Evolutionary conservation across 2,797 vertebrate genomes (phyloP).

Genomic region (Spatula versicolor): DNA sequence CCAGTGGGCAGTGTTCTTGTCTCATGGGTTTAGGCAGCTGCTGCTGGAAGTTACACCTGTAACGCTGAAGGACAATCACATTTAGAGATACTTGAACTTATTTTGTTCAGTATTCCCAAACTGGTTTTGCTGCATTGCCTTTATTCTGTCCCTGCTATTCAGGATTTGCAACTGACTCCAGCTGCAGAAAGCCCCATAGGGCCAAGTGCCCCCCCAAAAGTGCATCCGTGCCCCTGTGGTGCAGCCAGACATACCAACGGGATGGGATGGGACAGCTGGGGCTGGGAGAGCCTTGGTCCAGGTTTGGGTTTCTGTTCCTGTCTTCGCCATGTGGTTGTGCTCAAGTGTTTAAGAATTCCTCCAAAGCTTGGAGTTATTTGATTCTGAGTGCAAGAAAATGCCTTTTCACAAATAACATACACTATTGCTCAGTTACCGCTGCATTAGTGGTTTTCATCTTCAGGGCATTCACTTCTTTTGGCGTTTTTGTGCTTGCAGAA

Average conservation of each 20-base stretch:
- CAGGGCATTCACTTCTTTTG: not conserved
- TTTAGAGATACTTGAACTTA: not conserved
- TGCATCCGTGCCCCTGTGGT: fast-evolving
- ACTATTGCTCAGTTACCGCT: fast-evolving
- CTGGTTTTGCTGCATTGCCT: not conserved
- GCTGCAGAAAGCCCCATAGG: not conserved
- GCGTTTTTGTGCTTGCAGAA: not conserved
- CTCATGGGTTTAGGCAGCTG: not conserved
- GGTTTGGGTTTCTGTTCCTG: not conserved
- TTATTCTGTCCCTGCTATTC: not conserved
- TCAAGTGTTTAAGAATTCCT: not conserved
- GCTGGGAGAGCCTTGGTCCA: too few relatives aligned
- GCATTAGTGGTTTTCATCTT: not conserved
- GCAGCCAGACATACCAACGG: fast-evolving
- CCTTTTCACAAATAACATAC: not conserved
- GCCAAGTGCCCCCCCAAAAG: too few relatives aligned
- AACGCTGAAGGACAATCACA: fast-evolving
- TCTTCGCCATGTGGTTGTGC: not conserved
- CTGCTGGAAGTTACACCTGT: not conserved
- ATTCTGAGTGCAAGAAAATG: not conserved
- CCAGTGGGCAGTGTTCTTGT: too few relatives aligned
- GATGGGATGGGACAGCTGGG: not conserved
- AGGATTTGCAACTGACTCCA: not conserved
- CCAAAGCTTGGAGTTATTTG: not conserved
- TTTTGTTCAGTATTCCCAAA: not conserved